These are phyloP conservation scores for Tragelaphus imberbis DNA, from an alignment of 2,113 vertebrate genomes.

Conservation along the genomic window DNA sequence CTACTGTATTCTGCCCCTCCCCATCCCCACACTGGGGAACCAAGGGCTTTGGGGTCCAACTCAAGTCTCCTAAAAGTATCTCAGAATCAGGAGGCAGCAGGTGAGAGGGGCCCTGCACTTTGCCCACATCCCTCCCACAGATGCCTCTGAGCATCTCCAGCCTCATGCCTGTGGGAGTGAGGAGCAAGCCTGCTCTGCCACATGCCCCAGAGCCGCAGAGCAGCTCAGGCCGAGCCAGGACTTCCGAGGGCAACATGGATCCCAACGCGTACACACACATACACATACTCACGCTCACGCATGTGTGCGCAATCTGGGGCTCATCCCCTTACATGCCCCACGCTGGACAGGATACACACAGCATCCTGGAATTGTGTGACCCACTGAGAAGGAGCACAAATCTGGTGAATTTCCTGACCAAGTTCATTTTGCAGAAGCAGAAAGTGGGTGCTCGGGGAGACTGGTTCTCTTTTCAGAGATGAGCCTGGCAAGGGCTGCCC, in stretches of 20 bases:
- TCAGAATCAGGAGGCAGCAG: neutral
- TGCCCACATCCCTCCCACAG: neutral
- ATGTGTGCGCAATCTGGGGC: accelerated
- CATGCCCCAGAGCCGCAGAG: neutral
- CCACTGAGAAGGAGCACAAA: accelerated
- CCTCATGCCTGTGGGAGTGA: accelerated
- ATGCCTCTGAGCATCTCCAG: neutral
- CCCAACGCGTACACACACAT: accelerated
- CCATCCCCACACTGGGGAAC: accelerated
- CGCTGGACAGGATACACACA: accelerated
- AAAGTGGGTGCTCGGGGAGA: accelerated
- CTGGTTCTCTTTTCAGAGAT: accelerated
- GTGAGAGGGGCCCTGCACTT: too few species aligned
- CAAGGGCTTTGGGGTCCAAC: accelerated
- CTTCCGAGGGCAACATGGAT: accelerated
- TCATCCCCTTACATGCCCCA: accelerated
- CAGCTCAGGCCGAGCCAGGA: neutral
- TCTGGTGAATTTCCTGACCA: neutral
- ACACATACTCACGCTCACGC: neutral
- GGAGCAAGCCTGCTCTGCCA: neutral
- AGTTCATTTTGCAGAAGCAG: neutral
- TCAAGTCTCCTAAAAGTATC: neutral
- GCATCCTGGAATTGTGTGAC: accelerated
- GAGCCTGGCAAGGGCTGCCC: neutral
- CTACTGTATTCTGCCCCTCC: accelerated